Evolutionary conservation across 2,888 invertebrate species (phyloP).

Genomic region (Plutella xylostella): DNA sequence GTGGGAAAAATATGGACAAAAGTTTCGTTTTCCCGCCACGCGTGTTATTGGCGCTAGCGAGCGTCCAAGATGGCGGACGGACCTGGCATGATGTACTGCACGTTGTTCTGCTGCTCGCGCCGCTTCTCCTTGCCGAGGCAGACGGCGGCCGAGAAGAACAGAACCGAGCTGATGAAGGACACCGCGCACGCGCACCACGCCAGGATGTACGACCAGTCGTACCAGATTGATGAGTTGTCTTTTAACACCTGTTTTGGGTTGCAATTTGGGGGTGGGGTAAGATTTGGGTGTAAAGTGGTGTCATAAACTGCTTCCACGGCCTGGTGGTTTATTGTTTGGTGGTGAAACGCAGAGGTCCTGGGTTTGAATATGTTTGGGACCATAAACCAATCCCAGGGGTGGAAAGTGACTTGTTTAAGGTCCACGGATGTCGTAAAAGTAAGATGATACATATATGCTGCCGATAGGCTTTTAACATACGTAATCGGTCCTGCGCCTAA

Average conservation of each 20-base stretch:
- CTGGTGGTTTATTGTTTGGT: too few relatives aligned
- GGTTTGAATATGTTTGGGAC: too few relatives aligned
- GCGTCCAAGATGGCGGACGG: conserved; percentile 50
- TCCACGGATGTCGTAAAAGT: too few relatives aligned
- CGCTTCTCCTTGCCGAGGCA: conserved; percentile 83
- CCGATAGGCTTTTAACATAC: too few relatives aligned
- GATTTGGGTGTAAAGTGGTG: too few relatives aligned
- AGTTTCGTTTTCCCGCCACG: conserved; percentile 45
- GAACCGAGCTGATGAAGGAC: conserved; percentile 78
- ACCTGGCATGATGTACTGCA: conserved; percentile 94
- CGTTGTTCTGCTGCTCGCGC: conserved; percentile 79
- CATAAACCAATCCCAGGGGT: too few relatives aligned
- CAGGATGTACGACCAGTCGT: conserved; percentile 89
- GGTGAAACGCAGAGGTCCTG: too few relatives aligned
- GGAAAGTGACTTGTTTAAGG: too few relatives aligned
- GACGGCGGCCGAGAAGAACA: conserved; percentile 84
- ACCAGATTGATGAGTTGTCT: conserved; percentile 78
- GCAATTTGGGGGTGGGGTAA: too few relatives aligned
- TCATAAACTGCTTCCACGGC: too few relatives aligned
- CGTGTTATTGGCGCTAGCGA: conserved; percentile 40
- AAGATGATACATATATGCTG: too few relatives aligned
- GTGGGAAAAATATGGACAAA: conserved; percentile 4
- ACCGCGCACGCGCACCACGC: conserved; percentile 86
- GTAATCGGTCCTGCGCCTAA: too few relatives aligned
- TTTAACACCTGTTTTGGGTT: conserved; percentile 72